phyloP scores from a whole-genome alignment of 2,797 vertebrate genomes.

The Sebastiscus tertius region DNA sequence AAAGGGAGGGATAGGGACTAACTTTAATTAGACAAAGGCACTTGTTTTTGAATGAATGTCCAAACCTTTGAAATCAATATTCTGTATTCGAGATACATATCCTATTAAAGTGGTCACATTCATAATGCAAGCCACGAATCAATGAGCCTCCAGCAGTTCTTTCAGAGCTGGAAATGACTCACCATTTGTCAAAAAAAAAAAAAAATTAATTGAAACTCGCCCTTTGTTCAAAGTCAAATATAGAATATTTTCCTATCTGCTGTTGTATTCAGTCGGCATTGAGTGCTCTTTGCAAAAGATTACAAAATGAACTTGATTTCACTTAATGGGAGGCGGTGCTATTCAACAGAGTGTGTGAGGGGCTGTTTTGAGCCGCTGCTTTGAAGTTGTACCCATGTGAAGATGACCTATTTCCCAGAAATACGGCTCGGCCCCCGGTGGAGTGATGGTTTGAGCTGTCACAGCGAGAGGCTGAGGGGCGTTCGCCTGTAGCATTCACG shows the following conservation, averaged over 20 bases:
- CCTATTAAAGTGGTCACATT: conserved; percentile 54
- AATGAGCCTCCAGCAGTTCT: conserved; percentile 54
- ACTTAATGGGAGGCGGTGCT: conserved; percentile 26
- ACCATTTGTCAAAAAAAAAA: conserved; percentile 39
- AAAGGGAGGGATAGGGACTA: conserved; percentile 1
- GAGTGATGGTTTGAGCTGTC: conserved; percentile 55
- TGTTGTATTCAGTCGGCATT: conserved; percentile 16
- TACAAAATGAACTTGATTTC: conserved; percentile 46
- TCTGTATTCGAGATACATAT: conserved; percentile 59
- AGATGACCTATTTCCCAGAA: conserved; percentile 72
- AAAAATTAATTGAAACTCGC: conserved; percentile 57
- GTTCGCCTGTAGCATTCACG: conserved; percentile 44
- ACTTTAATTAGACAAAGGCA: conserved; percentile 38
- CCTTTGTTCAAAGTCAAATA: conserved; percentile 50
- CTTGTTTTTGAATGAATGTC: conserved; percentile 43
- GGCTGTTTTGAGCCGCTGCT: conserved; percentile 46
- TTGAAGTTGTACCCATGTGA: conserved; percentile 65
- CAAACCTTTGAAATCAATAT: conserved; percentile 58
- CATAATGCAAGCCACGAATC: conserved; percentile 65
- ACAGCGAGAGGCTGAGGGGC: conserved; percentile 37
- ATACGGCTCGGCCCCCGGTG: conserved; percentile 23
- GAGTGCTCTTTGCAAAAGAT: conserved; percentile 15
- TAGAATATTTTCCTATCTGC: conserved; percentile 31
- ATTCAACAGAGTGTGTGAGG: not conserved
- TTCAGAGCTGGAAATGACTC: conserved; percentile 61